Base-by-base conservation (phyloP, 2,888 invertebrate genomes). In the Diaperis boleti region DNA sequence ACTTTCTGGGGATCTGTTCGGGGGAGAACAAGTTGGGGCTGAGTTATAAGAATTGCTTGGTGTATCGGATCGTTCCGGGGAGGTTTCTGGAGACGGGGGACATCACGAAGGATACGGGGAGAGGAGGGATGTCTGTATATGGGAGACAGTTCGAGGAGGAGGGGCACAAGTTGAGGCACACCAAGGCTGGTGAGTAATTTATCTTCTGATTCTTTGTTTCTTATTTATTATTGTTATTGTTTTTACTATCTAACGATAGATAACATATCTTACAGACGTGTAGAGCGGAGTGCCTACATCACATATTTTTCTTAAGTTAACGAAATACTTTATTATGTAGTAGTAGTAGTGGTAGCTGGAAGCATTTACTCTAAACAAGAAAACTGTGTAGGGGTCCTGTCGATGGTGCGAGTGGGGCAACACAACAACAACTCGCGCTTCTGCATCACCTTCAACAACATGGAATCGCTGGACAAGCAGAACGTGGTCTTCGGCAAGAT, bases 71-170 rank as follows among this genome's bases (percentile, higher is more conserved):
- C 45, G 76, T 83, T 20, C 77, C 81, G 8, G 81, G 80, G 17
- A 79, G 82, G 61, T 84, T 81, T 78, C 81, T 85, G 64, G 85
- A 84, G 76, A 82, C 82, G n/a, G 86, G 86, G 2, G 85, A 86
- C 68, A 82, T 85, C 31, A 83, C 82, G 0, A 80, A 81, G 62
- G 80, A 82, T 31, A 83, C 82, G 68, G 85, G 85, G 10, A 79
- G 78, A 41, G 85, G 85, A 1, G 84, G 84, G 18, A 76, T 69
- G 22, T 84, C 84, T 0, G 83, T 85, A 64, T 85, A 83, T 67
- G 84, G 83, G 0, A 74, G 80, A 10, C 74, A 71, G 3, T 83
- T 85, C 66, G 69, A 72, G 3, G 82, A 83, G 67, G 85, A 85
- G 74, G 82, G 81, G 72, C 83, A 81, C 59, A 67, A 74, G 59